phyloP scores from a whole-genome alignment of 53 echinoderm and acorn worm genomes.

The Echinarachnius parma region DNA sequence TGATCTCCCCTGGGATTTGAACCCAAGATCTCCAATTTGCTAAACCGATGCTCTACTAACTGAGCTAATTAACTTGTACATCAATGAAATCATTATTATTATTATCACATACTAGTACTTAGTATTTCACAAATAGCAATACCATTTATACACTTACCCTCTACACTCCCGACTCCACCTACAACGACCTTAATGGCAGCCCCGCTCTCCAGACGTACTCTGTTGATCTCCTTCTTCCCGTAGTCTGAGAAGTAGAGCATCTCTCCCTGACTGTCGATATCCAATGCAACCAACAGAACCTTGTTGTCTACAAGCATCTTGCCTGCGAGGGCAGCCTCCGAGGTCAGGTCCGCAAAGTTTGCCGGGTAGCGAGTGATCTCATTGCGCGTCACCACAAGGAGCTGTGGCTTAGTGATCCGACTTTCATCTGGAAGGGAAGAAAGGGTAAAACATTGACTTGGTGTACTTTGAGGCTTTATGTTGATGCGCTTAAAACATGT shows the following conservation, averaged over 20 bases:
- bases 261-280: constrained; percentile 56
- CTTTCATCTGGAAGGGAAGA: constrained; percentile 13
- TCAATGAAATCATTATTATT: no score
- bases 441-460: no score
- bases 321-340: constrained; percentile 23
- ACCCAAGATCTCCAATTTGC: no score
- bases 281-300: constrained; percentile 68
- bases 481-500: no score
- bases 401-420: constrained; percentile 63
- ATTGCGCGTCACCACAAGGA: constrained; percentile 59
- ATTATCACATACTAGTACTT: no score
- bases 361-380: constrained; percentile 70
- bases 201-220: constrained; percentile 60
- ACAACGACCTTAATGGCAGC: constrained; percentile 54
- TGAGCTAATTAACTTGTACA: no score
- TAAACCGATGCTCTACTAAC: no score
- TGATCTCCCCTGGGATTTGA: no score
- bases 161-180: constrained; percentile 85
- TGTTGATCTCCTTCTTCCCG: constrained; percentile 60
- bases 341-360: constrained; percentile 64
- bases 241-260: constrained; percentile 80
- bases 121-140: neutral
- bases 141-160: constrained; percentile 81
- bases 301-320: constrained; percentile 67
- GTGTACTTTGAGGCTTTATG: no score